Percentiles rank a stretch among this genome's conserved stretches.
Evolutionary conservation across 92 coral and sea anemone genomes (phyloP).

Genomic region (Virgularia gustaviana): DNA sequence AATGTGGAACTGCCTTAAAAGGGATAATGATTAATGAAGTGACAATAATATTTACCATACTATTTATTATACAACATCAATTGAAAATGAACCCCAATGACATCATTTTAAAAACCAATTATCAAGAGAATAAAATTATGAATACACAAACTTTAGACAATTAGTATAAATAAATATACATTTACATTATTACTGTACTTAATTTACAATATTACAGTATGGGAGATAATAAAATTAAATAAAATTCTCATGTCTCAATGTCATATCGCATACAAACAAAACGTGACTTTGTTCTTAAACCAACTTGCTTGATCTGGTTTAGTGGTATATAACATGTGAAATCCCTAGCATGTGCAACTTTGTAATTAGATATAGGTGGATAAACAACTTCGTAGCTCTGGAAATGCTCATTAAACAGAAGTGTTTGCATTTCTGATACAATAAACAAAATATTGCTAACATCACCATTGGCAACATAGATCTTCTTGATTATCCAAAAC

Average conservation of each 20-base stretch:
- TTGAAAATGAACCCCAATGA: too few relatives aligned
- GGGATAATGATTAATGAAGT: too few relatives aligned
- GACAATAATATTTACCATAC: too few relatives aligned
- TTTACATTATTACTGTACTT: too few relatives aligned
- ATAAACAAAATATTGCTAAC: slow-evolving; percentile 50
- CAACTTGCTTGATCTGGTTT: not conserved
- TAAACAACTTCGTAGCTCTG: slow-evolving; percentile 42
- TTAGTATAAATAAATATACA: too few relatives aligned
- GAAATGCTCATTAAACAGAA: slow-evolving; percentile 51
- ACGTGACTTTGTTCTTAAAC: not conserved
- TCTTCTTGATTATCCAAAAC: slow-evolving; percentile 51
- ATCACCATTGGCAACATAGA: slow-evolving; percentile 41
- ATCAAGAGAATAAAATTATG: too few relatives aligned
- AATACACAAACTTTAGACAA: too few relatives aligned
- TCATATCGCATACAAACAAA: not conserved
- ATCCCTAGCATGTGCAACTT: slow-evolving; percentile 6
- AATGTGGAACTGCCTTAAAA: too few relatives aligned
- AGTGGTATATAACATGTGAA: slow-evolving; percentile 10
- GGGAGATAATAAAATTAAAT: too few relatives aligned
- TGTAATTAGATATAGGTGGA: not conserved
- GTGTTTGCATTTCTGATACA: slow-evolving; percentile 43
- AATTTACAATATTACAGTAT: too few relatives aligned
- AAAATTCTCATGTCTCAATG: not conserved
- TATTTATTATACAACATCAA: too few relatives aligned
- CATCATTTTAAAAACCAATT: too few relatives aligned